Base-by-base conservation (phyloP, 1,140 invertebrate species). In the Temnothorax nylanderi region DNA sequence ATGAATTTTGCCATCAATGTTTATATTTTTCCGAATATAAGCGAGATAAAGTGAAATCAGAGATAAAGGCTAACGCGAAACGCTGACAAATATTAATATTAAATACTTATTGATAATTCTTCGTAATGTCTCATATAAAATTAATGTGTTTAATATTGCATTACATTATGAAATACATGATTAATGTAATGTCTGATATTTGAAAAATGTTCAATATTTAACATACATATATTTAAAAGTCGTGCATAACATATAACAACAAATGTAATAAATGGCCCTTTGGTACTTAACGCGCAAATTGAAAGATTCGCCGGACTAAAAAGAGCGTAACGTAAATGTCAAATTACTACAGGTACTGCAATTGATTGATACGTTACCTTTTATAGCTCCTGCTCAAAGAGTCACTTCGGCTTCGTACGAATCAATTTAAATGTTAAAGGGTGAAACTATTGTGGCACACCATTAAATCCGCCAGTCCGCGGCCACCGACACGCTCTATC, bases 381-480 rank as follows among this genome's bases (percentile, higher is more conserved):
- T 49, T 75, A 74, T 60, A 60, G 21, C 21, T 64, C 26, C 16
- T 10, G 32, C 5, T 13, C 64, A 26, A 82, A 74, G 67, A 74
- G 51, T 82, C 21, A 34, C 26, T 37, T 64, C 60, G 6, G 13
- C 21, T 71, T 58, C 10, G 37, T 82, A 34, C 51, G 16, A 58
- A 72, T 71, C 49, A 56, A 58, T 82, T 82, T 74, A 82, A 82
- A 82, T 74, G n/a, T 82, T 60, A 82, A 74, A 82, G n/a, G 67
- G 44, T 18, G 44, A 84, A 60, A 74, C 56, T 75, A 75, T 84
- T 74, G 54, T 62, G 41, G 67, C 34, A 69, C 41, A 81, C 26
- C 41, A 60, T 74, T 84, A 60, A 84, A 75, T 34, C 16, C 7
- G 18, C 26, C 5, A 21, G 16, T 90, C 78, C 80, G 89, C 72